Base-by-base conservation (phyloP, 2,888 invertebrate genomes). In the Fragum whitleyi region DNA sequence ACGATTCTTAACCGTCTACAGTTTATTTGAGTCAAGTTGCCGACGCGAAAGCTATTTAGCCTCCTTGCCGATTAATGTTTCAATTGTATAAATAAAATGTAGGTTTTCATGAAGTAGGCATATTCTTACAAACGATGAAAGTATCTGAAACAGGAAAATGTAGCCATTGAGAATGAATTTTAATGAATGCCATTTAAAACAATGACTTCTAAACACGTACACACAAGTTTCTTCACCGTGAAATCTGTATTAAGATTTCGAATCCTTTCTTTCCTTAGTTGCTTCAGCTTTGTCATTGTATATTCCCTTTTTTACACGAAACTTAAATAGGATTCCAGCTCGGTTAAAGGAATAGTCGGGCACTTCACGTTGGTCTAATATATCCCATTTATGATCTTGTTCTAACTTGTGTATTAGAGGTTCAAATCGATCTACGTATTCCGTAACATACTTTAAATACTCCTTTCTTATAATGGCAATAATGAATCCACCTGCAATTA, bases 381-480 rank as follows among this genome's bases (percentile, higher is more conserved):
- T 57, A 26, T 85, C 80, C 90, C 91, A 90, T 21, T 83, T 84
- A 5, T 87, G 81, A 1, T 84, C 81, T 2, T 79, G 74, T 59
- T 90, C 90, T 36, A 91, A 79, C 32, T 81, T 70, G 14, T 80
- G 47, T 89, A 92, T 90, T 6, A 84, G 70, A 0, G 87, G 88
- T 42, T 91, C 89, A 42, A 92, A 84, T 7, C 84, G 80, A 65
- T 88, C 89, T 39, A 81, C 86, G 83, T 92, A 92, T 62, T 92
- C 91, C 11, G 75, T 73, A 6, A 91, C 91, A 23, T 89, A 83
- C 5, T 83, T 74, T 36, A 92, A 75, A 69, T 92, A 92, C 62
- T 91, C 90, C 69, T 90, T 90, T 39, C 91, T 72, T 91, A 91
- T 91, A 19, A 91, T 90, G 21, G 91, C 89, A 39, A 89, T 77